These are phyloP conservation scores for Alca torda DNA, from an alignment of 2,797 vertebrate species.

Conservation along the genomic window DNA sequence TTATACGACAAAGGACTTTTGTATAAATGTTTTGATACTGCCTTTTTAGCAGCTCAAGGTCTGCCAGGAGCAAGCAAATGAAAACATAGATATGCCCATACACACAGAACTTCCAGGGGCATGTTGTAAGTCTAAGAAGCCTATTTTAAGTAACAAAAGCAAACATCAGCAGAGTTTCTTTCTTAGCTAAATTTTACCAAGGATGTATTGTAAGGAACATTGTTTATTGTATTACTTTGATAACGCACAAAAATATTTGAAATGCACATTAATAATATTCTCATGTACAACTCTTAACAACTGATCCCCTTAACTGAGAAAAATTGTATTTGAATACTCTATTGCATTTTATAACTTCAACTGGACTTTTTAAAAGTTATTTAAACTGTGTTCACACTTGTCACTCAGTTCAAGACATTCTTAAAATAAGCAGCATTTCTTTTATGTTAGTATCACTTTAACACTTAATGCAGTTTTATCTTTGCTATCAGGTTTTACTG, in stretches of 20 bases:
- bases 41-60: neutral
- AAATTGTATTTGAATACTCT: neutral
- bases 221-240: conserved; percentile 53
- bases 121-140: neutral
- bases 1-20: neutral
- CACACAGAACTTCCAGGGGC: neutral
- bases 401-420: conserved; percentile 7
- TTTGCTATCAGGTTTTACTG: neutral
- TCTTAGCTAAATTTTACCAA: neutral
- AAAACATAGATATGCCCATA: neutral
- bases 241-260: conserved; percentile 43
- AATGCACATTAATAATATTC: conserved; percentile 21
- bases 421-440: conserved; percentile 35
- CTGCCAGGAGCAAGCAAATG: neutral
- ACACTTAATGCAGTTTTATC: neutral
- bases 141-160: neutral
- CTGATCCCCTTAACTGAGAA: conserved; percentile 22
- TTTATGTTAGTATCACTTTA: neutral
- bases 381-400: conserved; percentile 8
- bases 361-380: neutral
- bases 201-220: neutral
- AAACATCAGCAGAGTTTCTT: neutral
- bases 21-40: neutral
- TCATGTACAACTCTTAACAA: conserved; percentile 26
- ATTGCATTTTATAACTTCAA: conserved; percentile 28